These are phyloP conservation scores for Diprion similis DNA, from an alignment of 1,140 invertebrate genomes.

Conservation along the genomic window DNA sequence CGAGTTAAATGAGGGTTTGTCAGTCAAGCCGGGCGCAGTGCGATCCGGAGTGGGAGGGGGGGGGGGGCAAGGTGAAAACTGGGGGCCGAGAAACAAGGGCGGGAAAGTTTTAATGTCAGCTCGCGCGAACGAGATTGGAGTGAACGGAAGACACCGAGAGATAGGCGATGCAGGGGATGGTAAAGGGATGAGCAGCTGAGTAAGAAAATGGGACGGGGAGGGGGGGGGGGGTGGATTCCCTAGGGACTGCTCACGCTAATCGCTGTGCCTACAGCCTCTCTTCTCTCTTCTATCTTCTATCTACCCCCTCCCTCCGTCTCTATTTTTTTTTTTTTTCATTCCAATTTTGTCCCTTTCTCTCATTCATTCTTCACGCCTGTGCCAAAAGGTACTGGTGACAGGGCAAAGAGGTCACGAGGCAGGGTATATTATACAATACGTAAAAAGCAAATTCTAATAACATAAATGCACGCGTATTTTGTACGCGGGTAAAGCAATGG, in stretches of 20 bases:
- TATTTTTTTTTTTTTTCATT: background rate
- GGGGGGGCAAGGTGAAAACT: slow-evolving; percentile 27
- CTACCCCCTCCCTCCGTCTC: background rate
- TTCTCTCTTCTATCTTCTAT: slow-evolving; percentile 16
- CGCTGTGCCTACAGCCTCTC: slow-evolving; percentile 32
- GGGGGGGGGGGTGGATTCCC: slow-evolving; percentile 25
- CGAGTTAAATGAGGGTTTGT: background rate
- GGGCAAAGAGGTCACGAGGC: no score
- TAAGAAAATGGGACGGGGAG: slow-evolving; percentile 15
- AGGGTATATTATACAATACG: no score
- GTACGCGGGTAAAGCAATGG: no score
- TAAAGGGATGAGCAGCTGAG: slow-evolving; percentile 21
- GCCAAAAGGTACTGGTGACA: no score
- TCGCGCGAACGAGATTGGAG: slow-evolving; percentile 41
- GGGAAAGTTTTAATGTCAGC: slow-evolving; percentile 44
- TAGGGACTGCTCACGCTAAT: slow-evolving; percentile 43
- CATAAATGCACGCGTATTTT: no score
- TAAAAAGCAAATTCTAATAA: no score
- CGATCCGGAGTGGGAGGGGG: no score
- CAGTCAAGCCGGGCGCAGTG: background rate
- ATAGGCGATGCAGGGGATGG: no score
- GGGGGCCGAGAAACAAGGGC: slow-evolving; percentile 18
- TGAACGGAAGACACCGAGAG: background rate
- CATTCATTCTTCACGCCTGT: no score
- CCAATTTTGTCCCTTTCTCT: no score